Percentiles rank a stretch among this genome's conserved stretches.
phyloP scores from a whole-genome alignment of 92 coral and sea anemone genomes.

The Paragorgia papillata region DNA sequence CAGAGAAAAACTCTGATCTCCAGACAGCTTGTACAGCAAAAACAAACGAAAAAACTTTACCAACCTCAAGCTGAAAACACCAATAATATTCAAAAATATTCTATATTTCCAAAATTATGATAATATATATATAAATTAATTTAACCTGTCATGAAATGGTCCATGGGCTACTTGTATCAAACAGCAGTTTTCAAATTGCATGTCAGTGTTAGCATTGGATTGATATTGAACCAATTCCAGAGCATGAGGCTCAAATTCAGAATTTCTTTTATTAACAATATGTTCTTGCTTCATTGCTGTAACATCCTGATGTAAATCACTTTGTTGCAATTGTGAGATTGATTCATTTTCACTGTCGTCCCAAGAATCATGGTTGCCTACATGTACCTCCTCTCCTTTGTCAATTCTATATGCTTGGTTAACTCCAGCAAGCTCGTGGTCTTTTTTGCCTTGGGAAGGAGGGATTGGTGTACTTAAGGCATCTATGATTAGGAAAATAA shows the following conservation, averaged over 20 bases:
- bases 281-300: neutral
- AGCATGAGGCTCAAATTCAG: neutral
- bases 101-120: too few relatives aligned
- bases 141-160: slow-evolving; percentile 35
- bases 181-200: slow-evolving; percentile 31
- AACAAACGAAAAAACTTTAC: too few relatives aligned
- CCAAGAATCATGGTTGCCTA: slow-evolving; percentile 21
- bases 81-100: too few relatives aligned
- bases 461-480: slow-evolving; percentile 25
- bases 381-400: slow-evolving; percentile 1
- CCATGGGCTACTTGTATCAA: slow-evolving; percentile 26
- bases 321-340: slow-evolving; percentile 1
- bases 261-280: neutral
- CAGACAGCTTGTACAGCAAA: too few relatives aligned
- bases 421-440: slow-evolving; percentile 25
- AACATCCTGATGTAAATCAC: neutral
- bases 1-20: too few relatives aligned
- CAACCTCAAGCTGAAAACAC: too few relatives aligned
- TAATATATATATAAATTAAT: neutral
- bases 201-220: neutral
- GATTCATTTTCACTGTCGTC: slow-evolving; percentile 30
- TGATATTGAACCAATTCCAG: neutral
- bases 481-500: neutral
- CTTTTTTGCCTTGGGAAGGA: neutral
- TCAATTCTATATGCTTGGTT: slow-evolving; percentile 37